Conservation (phyloP, 2,888 invertebrate genomes). For the Catocala sponsa region DNA sequence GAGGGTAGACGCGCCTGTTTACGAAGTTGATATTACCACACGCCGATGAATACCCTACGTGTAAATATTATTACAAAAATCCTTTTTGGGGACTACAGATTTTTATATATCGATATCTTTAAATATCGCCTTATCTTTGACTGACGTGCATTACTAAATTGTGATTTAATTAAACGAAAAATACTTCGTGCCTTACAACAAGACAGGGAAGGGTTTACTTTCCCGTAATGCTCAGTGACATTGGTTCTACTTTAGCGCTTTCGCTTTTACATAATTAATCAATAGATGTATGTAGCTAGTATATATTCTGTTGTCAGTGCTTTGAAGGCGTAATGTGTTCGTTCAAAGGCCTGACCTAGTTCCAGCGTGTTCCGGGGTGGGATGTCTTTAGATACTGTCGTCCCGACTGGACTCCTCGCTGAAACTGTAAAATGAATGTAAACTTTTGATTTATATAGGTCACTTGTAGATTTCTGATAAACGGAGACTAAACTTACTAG, state of each 20-base stretch:
- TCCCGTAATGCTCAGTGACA: constrained; percentile 13
- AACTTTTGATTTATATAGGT: constrained; percentile 43
- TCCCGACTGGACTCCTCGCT: constrained; percentile 20
- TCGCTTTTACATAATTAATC: constrained; percentile 13
- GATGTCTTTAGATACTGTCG: constrained; percentile 38
- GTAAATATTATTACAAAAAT: constrained; percentile 14
- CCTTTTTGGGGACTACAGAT: neutral
- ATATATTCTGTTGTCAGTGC: constrained; percentile 9
- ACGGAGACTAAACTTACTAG: too few species aligned
- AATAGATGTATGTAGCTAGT: constrained; percentile 8
- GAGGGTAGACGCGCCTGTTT: constrained; percentile 35
- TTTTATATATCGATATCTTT: neutral
- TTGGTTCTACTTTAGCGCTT: constrained; percentile 7
- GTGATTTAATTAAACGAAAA: too few species aligned
- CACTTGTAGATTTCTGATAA: neutral
- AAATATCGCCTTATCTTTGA: neutral
- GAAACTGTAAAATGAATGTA: constrained; percentile 28
- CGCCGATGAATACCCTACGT: constrained; percentile 5
- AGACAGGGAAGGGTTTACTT: too few species aligned
- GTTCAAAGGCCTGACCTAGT: constrained; percentile 47
- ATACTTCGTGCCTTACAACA: too few species aligned
- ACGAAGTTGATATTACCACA: constrained; percentile 15
- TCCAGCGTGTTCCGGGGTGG: constrained; percentile 38
- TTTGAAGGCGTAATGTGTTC: constrained; percentile 26
- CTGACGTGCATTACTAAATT: neutral